Percentiles rank a stretch among this genome's conserved stretches.
Evolutionary conservation across 2,113 vertebrate species (phyloP).

Genomic region (Calyptommatus sinebrachiatus): DNA sequence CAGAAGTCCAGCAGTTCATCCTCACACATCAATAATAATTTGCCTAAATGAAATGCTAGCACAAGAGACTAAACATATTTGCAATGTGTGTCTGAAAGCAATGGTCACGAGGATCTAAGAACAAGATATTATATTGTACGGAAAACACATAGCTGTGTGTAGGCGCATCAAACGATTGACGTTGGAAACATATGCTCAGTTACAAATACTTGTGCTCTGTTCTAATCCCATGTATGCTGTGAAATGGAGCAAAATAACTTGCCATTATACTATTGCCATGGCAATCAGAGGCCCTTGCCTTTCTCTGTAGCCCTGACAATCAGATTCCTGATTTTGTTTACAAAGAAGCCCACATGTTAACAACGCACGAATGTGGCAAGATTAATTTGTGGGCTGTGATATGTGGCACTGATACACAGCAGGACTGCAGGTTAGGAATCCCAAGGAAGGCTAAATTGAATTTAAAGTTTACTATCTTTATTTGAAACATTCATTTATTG

Average conservation of each 20-base stretch:
- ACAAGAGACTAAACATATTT: background rate
- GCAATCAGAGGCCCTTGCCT: background rate
- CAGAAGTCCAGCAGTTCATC: too few species aligned
- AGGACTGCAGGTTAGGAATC: background rate
- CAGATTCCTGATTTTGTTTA: background rate
- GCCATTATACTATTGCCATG: background rate
- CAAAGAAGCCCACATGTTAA: background rate
- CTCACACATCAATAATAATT: background rate
- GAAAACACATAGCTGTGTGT: background rate
- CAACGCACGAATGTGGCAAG: background rate
- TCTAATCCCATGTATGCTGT: constrained; percentile 1
- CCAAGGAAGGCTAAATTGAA: background rate
- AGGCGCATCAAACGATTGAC: constrained; percentile 1
- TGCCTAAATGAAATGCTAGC: background rate
- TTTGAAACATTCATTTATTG: too few species aligned
- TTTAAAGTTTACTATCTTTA: background rate
- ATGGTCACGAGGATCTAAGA: background rate
- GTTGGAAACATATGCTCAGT: background rate
- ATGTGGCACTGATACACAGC: background rate
- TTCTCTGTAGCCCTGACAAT: background rate
- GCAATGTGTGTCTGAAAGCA: background rate
- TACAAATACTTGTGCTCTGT: background rate
- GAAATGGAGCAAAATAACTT: background rate
- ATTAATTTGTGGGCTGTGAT: background rate
- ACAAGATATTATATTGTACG: background rate